phyloP scores from a whole-genome alignment of 2,113 vertebrate genomes.

The Ptilorrhoa leucosticta region DNA sequence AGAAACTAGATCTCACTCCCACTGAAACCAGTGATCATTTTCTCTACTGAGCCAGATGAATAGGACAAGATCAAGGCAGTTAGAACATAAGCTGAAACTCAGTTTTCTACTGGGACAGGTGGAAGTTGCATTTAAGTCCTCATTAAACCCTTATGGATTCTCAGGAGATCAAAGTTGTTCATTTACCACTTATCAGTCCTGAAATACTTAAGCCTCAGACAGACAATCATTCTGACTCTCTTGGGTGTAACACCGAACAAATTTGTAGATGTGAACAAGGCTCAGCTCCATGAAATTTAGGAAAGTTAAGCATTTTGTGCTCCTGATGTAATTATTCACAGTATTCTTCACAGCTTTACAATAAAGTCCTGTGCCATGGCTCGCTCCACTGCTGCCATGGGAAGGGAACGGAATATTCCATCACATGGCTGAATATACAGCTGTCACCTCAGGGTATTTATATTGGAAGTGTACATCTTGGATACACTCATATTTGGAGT shows the following conservation, averaged over 20 bases:
- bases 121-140: background rate
- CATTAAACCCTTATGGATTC: background rate
- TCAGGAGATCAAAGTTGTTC: background rate
- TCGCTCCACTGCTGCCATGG: background rate
- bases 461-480: background rate
- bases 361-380: background rate
- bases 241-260: background rate
- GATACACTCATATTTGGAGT: accelerated
- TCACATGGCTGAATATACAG: background rate
- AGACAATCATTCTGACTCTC: background rate
- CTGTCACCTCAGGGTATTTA: background rate
- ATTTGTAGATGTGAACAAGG: background rate
- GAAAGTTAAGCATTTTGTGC: background rate
- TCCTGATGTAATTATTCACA: background rate
- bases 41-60: background rate
- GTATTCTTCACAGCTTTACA: background rate
- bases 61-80: background rate
- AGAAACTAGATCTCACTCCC: background rate
- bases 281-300: background rate
- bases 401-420: background rate
- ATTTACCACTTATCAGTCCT: background rate
- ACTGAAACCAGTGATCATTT: background rate
- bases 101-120: background rate
- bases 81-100: background rate
- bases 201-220: background rate